Evolutionary conservation across 1,140 invertebrate species (phyloP), one percentile per base, ranked within the genome.

Genomic region (Asbolus verrucosus): DNA sequence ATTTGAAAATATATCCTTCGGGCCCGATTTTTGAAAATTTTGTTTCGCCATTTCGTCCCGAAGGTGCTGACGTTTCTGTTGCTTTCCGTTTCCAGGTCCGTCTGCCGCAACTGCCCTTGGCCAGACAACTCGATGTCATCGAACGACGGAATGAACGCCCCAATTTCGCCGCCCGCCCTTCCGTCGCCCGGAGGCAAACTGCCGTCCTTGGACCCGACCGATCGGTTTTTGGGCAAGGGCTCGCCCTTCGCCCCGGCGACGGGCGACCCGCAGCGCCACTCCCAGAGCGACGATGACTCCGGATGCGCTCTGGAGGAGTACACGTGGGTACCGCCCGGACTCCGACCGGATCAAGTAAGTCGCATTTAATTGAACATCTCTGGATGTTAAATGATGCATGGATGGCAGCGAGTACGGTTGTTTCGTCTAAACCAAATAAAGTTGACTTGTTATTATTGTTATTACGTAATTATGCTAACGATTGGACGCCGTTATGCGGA

Each of bases 231-330:
- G 77, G 81, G 81, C 8, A 82, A 86, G 83, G 78, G 84, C 78
- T 71, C 85, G 6, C 78, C 80, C 0, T 80, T 81, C 39, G 73
- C 76, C 0, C 77, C 74, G 6, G 75, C 77, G 4, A 66, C 74
- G 2, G 74, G 65, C 1, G 88, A 94, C 79, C 91, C 91, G 71
- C 93, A 95, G 77, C 83, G 94, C 31, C 94, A 97, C 78, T 96
- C 94, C 1, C 95, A 97, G 77, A 96, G 93, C 41, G 96, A 98
- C 82, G 96, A 98, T 80, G 97, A 98, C 84, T 96, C 94, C 41
- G 96, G 97, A 5, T 98, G 96, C 80, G 95, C 96, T 2, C 85
- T 98, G 41, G 96, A 98, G 79, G 97, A 99, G 81, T 99, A 98
- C 83, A 96, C 95, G 0, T 99, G 97, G 97, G 94, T 98, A 41